Conservation (phyloP, 2,888 invertebrate species). For the Tinea semifulvella region DNA sequence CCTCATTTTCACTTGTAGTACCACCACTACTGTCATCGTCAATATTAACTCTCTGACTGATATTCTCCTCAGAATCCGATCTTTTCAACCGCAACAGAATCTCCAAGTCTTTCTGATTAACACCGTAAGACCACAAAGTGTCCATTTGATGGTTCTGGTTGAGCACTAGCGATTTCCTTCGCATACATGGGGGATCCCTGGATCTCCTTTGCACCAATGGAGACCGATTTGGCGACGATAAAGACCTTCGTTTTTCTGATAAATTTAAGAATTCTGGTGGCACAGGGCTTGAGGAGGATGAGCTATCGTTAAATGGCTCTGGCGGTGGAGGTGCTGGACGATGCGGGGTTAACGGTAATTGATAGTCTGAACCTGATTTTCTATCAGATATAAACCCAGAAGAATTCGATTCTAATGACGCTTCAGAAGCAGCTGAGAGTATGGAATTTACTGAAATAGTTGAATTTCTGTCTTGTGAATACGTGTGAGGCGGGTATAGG, state of each 20-base stretch:
- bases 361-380: slow-evolving; percentile 36
- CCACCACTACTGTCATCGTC: slow-evolving; percentile 34
- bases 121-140: slow-evolving; percentile 58
- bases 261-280: slow-evolving; percentile 27
- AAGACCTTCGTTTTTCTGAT: slow-evolving; percentile 40
- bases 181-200: slow-evolving; percentile 53
- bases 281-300: slow-evolving; percentile 34
- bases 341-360: slow-evolving; percentile 30
- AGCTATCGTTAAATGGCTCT: slow-evolving; percentile 41
- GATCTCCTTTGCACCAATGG: slow-evolving; percentile 44
- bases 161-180: slow-evolving; percentile 46
- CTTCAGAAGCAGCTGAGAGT: slow-evolving; percentile 54
- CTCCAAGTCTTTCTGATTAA: slow-evolving; percentile 55
- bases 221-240: slow-evolving; percentile 44
- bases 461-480: slow-evolving; percentile 50
- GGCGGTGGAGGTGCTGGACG: slow-evolving; percentile 60
- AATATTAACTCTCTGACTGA: slow-evolving; percentile 22
- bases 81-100: slow-evolving; percentile 49
- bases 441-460: slow-evolving; percentile 60
- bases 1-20: slow-evolving; percentile 26
- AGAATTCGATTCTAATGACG: slow-evolving; percentile 57
- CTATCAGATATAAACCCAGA: slow-evolving; percentile 58
- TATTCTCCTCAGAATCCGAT: slow-evolving; percentile 51
- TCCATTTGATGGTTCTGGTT: slow-evolving; percentile 40
- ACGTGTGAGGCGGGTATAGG: slow-evolving; percentile 23